Percentiles rank a stretch among this genome's conserved stretches.
Conservation (phyloP, 2,888 invertebrate genomes). For the Apeira syringaria region DNA sequence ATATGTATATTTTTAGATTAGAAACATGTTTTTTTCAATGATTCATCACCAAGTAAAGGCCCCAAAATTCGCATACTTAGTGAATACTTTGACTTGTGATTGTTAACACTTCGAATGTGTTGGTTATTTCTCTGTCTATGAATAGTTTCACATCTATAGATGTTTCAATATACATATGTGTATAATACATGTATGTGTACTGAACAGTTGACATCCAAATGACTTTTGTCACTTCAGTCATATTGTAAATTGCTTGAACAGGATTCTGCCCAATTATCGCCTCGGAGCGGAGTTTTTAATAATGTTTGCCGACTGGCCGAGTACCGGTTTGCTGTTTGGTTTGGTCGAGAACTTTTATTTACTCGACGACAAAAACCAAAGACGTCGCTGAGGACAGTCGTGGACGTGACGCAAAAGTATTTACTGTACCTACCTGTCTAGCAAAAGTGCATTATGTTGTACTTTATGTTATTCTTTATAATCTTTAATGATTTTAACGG, state of each 20-base stretch:
- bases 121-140: constrained; percentile 4
- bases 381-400: constrained; percentile 4
- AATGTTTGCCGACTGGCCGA: constrained; percentile 42
- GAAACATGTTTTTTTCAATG: neutral
- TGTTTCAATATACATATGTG: constrained; percentile 21
- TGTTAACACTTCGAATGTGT: constrained; percentile 1
- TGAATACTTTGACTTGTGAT: constrained; percentile 13
- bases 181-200: too few species aligned
- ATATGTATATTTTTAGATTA: too few species aligned
- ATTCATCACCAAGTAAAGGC: constrained; percentile 3
- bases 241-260: constrained; percentile 50
- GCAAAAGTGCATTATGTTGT: neutral
- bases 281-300: constrained; percentile 42
- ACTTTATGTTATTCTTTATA: too few species aligned
- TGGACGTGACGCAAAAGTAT: constrained; percentile 11
- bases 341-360: constrained; percentile 14
- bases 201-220: constrained; percentile 44
- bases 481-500: too few species aligned
- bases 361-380: constrained; percentile 12
- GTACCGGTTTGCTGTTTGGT: constrained; percentile 47
- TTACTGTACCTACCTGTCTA: too few species aligned
- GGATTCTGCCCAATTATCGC: constrained; percentile 52
- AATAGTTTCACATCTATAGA: constrained; percentile 1
- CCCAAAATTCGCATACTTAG: constrained; percentile 3
- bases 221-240: constrained; percentile 42